phyloP scores from a whole-genome alignment of 2,113 vertebrate species.

The Oxygymnocypris stewartii region DNA sequence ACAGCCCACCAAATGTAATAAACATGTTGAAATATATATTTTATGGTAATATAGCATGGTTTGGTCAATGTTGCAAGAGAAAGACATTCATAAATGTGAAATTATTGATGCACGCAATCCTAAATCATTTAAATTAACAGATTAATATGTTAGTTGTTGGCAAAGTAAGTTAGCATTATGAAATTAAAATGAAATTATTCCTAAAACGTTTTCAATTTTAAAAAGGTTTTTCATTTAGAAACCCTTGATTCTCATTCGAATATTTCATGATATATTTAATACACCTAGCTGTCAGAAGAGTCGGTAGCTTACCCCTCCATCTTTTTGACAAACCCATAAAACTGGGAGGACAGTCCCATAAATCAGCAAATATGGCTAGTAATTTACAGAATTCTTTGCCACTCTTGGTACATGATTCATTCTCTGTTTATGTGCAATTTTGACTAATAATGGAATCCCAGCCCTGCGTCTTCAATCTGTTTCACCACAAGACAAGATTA shows the following conservation, averaged over 20 bases:
- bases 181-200: background rate
- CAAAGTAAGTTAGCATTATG: background rate
- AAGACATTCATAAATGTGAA: background rate
- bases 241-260: background rate
- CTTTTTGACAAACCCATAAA: slow-evolving; percentile 27
- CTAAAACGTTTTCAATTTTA: background rate
- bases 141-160: background rate
- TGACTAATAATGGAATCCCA: slow-evolving; percentile 35
- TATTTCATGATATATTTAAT: background rate
- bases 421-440: slow-evolving; percentile 30
- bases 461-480: slow-evolving; percentile 9
- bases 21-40: background rate
- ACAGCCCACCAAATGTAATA: background rate
- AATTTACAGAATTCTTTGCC: slow-evolving; percentile 30
- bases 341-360: slow-evolving; percentile 35
- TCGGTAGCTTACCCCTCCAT: slow-evolving; percentile 26
- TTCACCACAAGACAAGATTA: slow-evolving; percentile 37
- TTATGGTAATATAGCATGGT: background rate
- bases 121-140: background rate
- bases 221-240: background rate
- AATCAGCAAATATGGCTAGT: slow-evolving; percentile 36
- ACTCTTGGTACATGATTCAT: slow-evolving; percentile 35
- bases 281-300: background rate
- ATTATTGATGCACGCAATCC: background rate
- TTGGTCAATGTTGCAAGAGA: background rate